Conservation (phyloP, 2,888 invertebrate species). For the Eristalis arbustorum region DNA sequence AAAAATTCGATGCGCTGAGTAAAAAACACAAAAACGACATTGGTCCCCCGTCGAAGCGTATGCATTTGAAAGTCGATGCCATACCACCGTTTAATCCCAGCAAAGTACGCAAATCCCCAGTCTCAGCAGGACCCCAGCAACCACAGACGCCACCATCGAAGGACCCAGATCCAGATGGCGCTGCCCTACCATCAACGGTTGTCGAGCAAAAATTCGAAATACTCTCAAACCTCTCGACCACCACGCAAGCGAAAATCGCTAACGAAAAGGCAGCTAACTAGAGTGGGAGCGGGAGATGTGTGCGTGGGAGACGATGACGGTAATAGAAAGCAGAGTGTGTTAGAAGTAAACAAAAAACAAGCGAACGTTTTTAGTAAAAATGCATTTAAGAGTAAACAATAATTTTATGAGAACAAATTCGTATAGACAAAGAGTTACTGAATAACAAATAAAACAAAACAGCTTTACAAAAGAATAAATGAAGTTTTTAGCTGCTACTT, state of each 20-base stretch:
- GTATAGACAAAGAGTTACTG: constrained; percentile 36
- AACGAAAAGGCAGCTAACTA: constrained; percentile 70
- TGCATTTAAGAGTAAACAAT: constrained; percentile 63
- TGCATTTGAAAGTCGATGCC: constrained; percentile 79
- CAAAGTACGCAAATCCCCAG: constrained; percentile 82
- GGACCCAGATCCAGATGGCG: constrained; percentile 54
- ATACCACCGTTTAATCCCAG: constrained; percentile 80
- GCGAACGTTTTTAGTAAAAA: constrained; percentile 68
- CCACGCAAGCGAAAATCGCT: constrained; percentile 78
- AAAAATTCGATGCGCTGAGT: constrained; percentile 78
- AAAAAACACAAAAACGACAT: constrained; percentile 79
- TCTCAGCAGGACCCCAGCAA: constrained; percentile 72
- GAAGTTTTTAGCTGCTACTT: constrained; percentile 55
- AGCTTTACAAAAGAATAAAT: constrained; percentile 1
- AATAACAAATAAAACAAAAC: constrained; percentile 42
- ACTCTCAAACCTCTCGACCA: constrained; percentile 82
- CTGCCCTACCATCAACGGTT: constrained; percentile 52
- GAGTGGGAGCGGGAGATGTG: constrained; percentile 59
- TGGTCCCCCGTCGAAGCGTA: constrained; percentile 79
- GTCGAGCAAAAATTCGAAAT: constrained; percentile 67
- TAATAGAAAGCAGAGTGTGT: background rate
- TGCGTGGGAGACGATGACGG: background rate
- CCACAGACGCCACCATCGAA: constrained; percentile 72
- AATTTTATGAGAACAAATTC: constrained; percentile 50
- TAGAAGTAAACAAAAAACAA: background rate